phyloP scores from a whole-genome alignment of 2,888 invertebrate species.

The Drosophila merina region DNA sequence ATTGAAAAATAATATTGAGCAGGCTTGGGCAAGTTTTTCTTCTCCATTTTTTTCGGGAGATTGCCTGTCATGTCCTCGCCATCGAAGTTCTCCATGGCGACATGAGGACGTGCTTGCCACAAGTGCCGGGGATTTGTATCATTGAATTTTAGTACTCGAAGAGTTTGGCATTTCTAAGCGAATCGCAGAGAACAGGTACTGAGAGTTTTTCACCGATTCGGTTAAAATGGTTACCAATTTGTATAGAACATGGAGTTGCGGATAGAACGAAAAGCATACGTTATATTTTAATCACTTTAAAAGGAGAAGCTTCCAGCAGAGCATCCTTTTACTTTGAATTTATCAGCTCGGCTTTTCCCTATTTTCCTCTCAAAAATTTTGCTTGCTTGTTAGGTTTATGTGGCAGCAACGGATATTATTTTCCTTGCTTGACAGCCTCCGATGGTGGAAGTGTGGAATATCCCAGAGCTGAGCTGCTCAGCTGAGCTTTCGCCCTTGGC shows the following conservation, averaged over 20 bases:
- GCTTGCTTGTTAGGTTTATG: constrained; percentile 34
- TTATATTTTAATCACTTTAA: neutral
- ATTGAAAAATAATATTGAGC: constrained; percentile 72
- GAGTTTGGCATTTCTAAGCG: neutral
- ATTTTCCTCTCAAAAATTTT: constrained; percentile 31
- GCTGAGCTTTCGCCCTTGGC: constrained; percentile 11
- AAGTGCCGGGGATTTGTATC: constrained; percentile 39
- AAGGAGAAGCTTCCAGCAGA: neutral
- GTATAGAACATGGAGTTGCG: neutral
- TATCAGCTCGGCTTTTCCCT: neutral
- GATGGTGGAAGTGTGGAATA: neutral
- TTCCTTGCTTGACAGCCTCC: constrained; percentile 33
- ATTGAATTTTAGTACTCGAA: constrained; percentile 1
- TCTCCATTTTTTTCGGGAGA: constrained; percentile 7
- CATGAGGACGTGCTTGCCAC: constrained; percentile 41
- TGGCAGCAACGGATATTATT: constrained; percentile 50
- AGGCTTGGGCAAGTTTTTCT: constrained; percentile 34
- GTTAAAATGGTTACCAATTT: neutral
- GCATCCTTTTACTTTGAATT: neutral
- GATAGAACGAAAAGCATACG: too few species aligned
- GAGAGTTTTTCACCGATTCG: neutral
- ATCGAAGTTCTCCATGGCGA: constrained; percentile 23
- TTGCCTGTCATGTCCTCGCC: constrained; percentile 29
- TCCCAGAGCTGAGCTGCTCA: neutral
- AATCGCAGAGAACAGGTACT: neutral